Base-by-base conservation (phyloP, 2,888 invertebrate genomes). In the Syrphus vitripennis region DNA sequence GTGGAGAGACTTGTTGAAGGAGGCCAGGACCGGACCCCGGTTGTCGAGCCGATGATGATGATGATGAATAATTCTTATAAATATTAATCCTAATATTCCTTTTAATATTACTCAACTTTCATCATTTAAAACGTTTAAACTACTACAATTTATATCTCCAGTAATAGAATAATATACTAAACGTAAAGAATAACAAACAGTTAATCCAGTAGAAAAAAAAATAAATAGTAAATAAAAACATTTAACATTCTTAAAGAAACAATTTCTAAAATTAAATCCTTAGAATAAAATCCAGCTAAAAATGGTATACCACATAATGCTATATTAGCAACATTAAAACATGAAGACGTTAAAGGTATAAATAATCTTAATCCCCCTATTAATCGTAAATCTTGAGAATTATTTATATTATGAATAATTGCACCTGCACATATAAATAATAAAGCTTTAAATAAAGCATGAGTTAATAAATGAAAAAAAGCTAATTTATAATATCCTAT, bases 391-490 rank as follows among this genome's bases (percentile, higher is more conserved):
- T 96, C 95, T 91, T 96, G 96, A 89, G 90, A 93, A 93, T 94
- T 93, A 88, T 90, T 91, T 90, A 94, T 93, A 90, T 93, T 93
- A 93, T 95, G 95, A 94, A 96, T 96, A 92, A 95, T 93, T 69
- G 93, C 92, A 0, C 96, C 96, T 0, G 95, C 95, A 93, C 95
- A 95, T 90, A 96, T 93, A 94, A 96, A 96, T 91, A 95, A 93
- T 92, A 95, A 93, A 88, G 95, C 95, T 88, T 96, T 96, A 95
- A 96, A 96, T 92, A 96, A 93, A 83, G 95, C 96, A 94, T 96
- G 95, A 88, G 93, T 94, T 90, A 96, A 92, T 90, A 96, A 92
- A 94, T 96, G 96, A 94, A 95, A 95, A 94, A 95, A 95, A 89
- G 95, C 93, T 89, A 96, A 93, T 82, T 93, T 91, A 87, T 90